Conservation (phyloP, 1,140 invertebrate species). For the Acromyrmex heyeri region DNA sequence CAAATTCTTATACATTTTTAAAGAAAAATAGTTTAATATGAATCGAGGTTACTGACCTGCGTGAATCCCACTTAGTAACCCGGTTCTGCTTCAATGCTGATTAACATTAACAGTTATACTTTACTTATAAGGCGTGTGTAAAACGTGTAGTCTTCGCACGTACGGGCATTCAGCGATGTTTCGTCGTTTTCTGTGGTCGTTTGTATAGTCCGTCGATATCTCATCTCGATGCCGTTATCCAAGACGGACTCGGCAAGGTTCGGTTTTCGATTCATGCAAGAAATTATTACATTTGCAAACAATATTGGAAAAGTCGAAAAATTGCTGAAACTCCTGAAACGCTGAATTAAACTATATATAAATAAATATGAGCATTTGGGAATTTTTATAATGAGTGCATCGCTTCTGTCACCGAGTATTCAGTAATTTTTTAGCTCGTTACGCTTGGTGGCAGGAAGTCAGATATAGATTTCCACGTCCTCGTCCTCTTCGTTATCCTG, state of each 20-base stretch:
- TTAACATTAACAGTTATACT: conserved; percentile 80
- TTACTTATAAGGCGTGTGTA: conserved; percentile 17
- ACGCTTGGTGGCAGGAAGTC: conserved; percentile 81
- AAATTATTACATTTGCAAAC: not conserved
- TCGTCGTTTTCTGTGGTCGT: conserved; percentile 34
- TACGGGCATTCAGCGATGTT: conserved; percentile 10
- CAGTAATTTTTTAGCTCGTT: conserved; percentile 84
- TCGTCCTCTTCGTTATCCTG: conserved; percentile 77
- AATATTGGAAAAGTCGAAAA: not conserved
- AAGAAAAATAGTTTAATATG: not conserved
- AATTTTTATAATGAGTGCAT: conserved; percentile 11
- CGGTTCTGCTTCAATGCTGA: conserved; percentile 74
- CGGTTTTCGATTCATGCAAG: not conserved
- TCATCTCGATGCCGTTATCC: conserved; percentile 61
- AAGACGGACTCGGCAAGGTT: not conserved
- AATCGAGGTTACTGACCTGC: conserved; percentile 70
- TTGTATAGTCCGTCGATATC: conserved; percentile 24
- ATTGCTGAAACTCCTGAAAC: not conserved
- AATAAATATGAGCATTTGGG: not conserved
- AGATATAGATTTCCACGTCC: conserved; percentile 77
- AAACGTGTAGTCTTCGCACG: conserved; percentile 27
- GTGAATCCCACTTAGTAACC: conserved; percentile 74
- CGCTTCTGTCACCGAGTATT: conserved; percentile 27
- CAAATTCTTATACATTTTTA: not conserved
- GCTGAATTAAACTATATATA: not conserved